Evolutionary conservation across 1,140 invertebrate genomes (phyloP).

Genomic region (Frieseomelitta varia): DNA sequence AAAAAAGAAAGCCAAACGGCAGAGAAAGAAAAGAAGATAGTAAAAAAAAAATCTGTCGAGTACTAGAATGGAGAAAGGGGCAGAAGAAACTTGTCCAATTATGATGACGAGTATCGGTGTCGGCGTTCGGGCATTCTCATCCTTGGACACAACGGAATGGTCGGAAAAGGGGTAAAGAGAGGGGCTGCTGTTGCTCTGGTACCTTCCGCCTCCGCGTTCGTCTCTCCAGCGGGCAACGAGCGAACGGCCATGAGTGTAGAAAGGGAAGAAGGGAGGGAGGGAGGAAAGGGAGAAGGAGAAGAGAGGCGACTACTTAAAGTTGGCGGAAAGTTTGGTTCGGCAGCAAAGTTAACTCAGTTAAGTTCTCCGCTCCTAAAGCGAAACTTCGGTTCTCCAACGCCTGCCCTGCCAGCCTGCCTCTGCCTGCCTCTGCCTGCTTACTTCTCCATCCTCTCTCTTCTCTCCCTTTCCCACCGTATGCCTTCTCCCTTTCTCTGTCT

Average conservation of each 20-base stretch:
- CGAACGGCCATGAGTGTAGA: slow-evolving; percentile 53
- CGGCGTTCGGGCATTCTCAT: slow-evolving; percentile 65
- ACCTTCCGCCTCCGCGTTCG: slow-evolving; percentile 59
- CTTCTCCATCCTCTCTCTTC: slow-evolving; percentile 37
- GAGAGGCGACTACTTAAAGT: slow-evolving; percentile 80
- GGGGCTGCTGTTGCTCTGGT: slow-evolving; percentile 62
- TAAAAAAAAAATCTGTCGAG: slow-evolving; percentile 29
- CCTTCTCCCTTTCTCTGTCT: slow-evolving; percentile 14
- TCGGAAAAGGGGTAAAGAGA: slow-evolving; percentile 40
- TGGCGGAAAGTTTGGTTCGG: slow-evolving; percentile 80
- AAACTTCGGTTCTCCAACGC: slow-evolving; percentile 77
- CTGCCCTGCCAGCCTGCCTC: slow-evolving; percentile 52
- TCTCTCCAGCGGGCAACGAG: slow-evolving; percentile 51
- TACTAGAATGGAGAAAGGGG: slow-evolving; percentile 19
- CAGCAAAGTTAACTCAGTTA: slow-evolving; percentile 83
- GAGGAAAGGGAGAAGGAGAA: slow-evolving; percentile 17
- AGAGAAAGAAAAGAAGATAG: not conserved
- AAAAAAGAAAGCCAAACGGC: not conserved
- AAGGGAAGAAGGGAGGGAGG: slow-evolving; percentile 9
- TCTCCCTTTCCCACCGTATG: slow-evolving; percentile 28
- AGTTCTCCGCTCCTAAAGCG: slow-evolving; percentile 79
- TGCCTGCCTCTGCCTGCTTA: slow-evolving; percentile 41
- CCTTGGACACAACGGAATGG: slow-evolving; percentile 50
- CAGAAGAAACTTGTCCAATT: slow-evolving; percentile 66
- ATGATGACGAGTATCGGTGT: slow-evolving; percentile 66